Evolutionary conservation across 2,888 invertebrate species (phyloP).

Genomic region (Toxonevra muliebris): DNA sequence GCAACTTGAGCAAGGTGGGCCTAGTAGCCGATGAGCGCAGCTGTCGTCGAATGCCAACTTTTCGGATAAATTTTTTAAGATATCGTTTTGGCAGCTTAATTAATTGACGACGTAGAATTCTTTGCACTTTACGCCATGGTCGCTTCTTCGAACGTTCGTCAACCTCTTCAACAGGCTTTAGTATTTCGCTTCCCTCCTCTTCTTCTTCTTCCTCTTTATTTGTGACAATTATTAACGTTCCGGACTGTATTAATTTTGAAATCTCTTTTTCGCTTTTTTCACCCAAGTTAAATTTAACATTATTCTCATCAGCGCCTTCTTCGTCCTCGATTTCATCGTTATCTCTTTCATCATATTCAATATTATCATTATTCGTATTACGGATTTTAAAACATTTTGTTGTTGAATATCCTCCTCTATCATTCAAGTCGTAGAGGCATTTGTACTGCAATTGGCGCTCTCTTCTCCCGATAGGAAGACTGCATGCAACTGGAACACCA

Average conservation of each 20-base stretch:
- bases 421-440: too few relatives aligned
- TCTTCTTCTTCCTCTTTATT: constrained; percentile 21
- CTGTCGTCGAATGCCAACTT: constrained; percentile 40
- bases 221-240: not conserved
- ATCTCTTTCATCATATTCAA: not conserved
- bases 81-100: constrained; percentile 48
- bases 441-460: too few relatives aligned
- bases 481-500: too few relatives aligned
- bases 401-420: too few relatives aligned
- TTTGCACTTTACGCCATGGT: constrained; percentile 49
- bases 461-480: too few relatives aligned
- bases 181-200: not conserved
- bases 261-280: not conserved
- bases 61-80: constrained; percentile 44
- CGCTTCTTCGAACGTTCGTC: constrained; percentile 42
- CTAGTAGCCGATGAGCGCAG: not conserved
- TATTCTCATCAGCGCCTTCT: not conserved
- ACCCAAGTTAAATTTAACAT: not conserved
- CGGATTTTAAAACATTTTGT: not conserved
- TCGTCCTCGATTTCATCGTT: not conserved
- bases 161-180: constrained; percentile 18
- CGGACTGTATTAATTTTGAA: not conserved
- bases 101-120: constrained; percentile 48
- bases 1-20: not conserved
- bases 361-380: not conserved